A percentile compares a stretch with the other conserved stretches of the same genome.
Evolutionary conservation across 2,797 vertebrate species (phyloP).

Genomic region (Crax fasciolata): DNA sequence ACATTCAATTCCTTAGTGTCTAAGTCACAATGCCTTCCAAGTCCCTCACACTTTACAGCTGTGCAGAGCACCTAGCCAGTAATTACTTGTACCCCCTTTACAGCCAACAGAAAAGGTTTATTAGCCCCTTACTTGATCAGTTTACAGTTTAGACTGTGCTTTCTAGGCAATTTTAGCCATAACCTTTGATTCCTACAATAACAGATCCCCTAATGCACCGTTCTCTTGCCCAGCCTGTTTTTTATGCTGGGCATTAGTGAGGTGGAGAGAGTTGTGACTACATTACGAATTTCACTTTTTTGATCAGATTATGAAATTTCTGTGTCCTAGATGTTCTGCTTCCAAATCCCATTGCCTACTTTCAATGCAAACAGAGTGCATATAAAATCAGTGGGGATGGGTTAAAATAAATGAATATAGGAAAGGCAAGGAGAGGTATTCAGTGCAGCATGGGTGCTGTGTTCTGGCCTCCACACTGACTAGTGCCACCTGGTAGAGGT

Average conservation of each 20-base stretch:
- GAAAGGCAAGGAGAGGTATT: neutral
- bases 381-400: neutral
- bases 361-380: neutral
- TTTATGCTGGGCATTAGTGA: neutral
- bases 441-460: neutral
- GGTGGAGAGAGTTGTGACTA: neutral
- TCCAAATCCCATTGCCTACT: neutral
- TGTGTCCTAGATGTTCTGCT: neutral
- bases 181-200: neutral
- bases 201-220: neutral
- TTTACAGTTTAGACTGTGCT: constrained; percentile 46
- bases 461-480: neutral
- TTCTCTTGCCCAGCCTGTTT: neutral
- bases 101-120: constrained; percentile 55
- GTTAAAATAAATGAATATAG: neutral
- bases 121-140: constrained; percentile 57
- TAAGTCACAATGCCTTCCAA: constrained; percentile 70
- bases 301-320: neutral
- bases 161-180: constrained; percentile 10
- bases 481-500: neutral
- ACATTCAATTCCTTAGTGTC: constrained; percentile 69
- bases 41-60: constrained; percentile 71
- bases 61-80: constrained; percentile 74
- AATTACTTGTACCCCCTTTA: constrained; percentile 58
- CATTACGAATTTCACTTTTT: neutral